Percentiles rank a stretch among this genome's conserved stretches.
phyloP scores from a whole-genome alignment of 2,797 vertebrate species.

The Rhodeus uyekii region DNA sequence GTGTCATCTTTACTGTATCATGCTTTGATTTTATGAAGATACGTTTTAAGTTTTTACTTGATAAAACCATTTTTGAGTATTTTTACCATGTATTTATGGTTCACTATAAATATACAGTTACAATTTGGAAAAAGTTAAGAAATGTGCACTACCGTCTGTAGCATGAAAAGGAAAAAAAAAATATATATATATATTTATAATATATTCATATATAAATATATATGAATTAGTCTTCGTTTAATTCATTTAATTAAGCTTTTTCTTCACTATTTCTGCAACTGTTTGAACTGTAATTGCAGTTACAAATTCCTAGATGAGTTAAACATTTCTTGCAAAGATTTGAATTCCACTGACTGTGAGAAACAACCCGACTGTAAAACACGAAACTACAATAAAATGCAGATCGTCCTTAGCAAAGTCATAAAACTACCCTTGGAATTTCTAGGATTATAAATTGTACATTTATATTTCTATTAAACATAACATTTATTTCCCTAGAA shows the following conservation, averaged over 20 bases:
- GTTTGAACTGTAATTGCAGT: not conserved
- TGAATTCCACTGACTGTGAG: not conserved
- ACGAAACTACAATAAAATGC: not conserved
- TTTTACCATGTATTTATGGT: not conserved
- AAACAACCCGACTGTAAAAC: not conserved
- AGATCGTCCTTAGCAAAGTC: not conserved
- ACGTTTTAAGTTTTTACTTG: not conserved
- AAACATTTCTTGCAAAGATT: not conserved
- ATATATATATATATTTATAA: no score
- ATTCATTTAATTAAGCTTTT: not conserved
- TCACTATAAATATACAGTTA: not conserved
- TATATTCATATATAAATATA: no score
- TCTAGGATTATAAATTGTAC: not conserved
- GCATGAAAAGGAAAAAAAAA: not conserved
- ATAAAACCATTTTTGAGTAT: not conserved
- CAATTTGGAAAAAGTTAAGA: not conserved
- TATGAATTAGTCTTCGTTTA: not conserved
- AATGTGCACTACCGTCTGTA: not conserved
- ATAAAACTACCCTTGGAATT: not conserved
- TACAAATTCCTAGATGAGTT: no score
- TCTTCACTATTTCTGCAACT: not conserved
- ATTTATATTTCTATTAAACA: no score
- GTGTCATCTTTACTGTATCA: not conserved
- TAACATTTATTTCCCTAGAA: no score
- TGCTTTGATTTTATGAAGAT: not conserved